Evolutionary conservation across 2,113 vertebrate genomes (phyloP).

Genomic region (Myocastor coypus): DNA sequence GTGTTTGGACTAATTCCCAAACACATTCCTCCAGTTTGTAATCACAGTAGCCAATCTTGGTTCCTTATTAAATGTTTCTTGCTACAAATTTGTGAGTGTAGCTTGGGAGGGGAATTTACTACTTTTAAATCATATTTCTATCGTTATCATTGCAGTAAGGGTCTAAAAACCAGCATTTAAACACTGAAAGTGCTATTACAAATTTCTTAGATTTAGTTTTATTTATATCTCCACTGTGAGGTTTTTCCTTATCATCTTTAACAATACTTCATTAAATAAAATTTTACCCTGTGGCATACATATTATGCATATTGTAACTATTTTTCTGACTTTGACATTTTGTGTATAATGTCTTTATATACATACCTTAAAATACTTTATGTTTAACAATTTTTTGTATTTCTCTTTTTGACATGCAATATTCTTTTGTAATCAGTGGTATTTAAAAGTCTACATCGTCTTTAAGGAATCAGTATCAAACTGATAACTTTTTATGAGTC

Average conservation of each 20-base stretch:
- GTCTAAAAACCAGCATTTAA: neutral
- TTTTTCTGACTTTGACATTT: conserved; percentile 12
- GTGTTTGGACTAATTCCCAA: neutral
- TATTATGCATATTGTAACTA: neutral
- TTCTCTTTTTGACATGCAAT: neutral
- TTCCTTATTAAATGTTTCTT: neutral
- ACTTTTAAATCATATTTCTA: conserved; percentile 26
- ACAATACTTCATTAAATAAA: neutral
- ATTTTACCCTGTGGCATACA: neutral
- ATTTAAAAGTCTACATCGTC: conserved; percentile 4
- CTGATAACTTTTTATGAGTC: neutral
- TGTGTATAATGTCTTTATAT: conserved; percentile 2
- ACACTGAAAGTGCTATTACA: neutral
- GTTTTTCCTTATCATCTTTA: neutral
- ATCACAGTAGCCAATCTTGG: neutral
- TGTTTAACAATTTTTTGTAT: neutral
- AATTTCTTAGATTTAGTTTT: neutral
- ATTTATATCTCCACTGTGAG: neutral
- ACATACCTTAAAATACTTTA: neutral
- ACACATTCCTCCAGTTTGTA: neutral
- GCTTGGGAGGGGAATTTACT: neutral
- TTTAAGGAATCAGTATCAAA: neutral
- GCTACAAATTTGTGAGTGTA: neutral
- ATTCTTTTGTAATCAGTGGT: neutral
- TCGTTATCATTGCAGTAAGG: neutral